phyloP scores from a whole-genome alignment of 2,113 vertebrate genomes.

The Vireo altiloquus region DNA sequence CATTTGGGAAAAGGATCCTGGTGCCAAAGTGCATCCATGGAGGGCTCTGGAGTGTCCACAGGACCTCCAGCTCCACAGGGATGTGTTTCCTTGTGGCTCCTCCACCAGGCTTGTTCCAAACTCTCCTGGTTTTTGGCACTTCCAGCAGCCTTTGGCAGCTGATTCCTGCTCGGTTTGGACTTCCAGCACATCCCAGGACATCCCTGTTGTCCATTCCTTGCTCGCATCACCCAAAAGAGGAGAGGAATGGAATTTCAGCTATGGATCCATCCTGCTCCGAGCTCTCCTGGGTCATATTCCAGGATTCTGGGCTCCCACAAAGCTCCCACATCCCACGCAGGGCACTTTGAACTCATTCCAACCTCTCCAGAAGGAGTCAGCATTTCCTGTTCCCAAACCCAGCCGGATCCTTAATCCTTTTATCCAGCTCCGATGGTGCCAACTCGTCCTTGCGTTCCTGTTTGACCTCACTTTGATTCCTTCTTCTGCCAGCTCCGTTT shows the following conservation, averaged over 20 bases:
- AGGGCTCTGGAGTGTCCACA: background rate
- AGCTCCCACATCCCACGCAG: background rate
- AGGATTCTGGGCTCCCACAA: background rate
- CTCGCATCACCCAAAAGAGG: background rate
- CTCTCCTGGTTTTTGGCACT: background rate
- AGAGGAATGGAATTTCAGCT: background rate
- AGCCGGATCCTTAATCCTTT: constrained; percentile 36
- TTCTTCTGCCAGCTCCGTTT: background rate
- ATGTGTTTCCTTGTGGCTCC: rapidly evolving
- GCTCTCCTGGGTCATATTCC: background rate
- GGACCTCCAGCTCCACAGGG: background rate
- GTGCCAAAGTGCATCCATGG: background rate
- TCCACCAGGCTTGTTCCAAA: background rate
- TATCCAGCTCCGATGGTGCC: background rate
- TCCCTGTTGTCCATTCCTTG: rapidly evolving
- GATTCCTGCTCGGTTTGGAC: background rate
- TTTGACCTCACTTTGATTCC: background rate
- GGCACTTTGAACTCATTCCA: constrained; percentile 41
- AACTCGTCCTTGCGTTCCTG: background rate
- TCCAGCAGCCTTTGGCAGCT: background rate
- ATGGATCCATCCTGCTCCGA: background rate
- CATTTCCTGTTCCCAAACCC: constrained; percentile 4
- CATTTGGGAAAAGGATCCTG: background rate
- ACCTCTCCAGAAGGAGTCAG: background rate
- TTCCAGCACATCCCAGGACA: background rate